Evolutionary conservation across 2,888 invertebrate genomes (phyloP).

Genomic region (Melieria picta): DNA sequence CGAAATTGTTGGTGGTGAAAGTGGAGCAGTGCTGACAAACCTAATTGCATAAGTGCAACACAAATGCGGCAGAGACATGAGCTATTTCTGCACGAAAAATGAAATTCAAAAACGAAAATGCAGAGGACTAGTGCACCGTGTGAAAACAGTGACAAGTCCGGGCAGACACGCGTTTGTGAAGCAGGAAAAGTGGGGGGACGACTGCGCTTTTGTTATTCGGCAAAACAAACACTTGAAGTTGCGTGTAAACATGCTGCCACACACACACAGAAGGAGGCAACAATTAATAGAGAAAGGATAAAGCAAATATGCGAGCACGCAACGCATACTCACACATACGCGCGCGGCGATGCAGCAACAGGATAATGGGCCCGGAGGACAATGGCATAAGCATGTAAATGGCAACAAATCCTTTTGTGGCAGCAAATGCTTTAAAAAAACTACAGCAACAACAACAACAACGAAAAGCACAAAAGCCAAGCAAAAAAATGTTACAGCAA

Average conservation of each 20-base stretch:
- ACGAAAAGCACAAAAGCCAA: slow-evolving; percentile 27
- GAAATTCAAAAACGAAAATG: too few relatives aligned
- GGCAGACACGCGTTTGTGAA: too few relatives aligned
- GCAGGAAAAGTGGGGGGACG: not conserved
- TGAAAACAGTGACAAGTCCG: too few relatives aligned
- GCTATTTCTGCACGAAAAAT: too few relatives aligned
- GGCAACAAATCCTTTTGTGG: slow-evolving; percentile 37
- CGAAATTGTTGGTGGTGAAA: too few relatives aligned
- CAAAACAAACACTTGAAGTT: slow-evolving; percentile 33
- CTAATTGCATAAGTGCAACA: too few relatives aligned
- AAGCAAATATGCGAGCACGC: slow-evolving; percentile 1
- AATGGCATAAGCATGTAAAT: not conserved
- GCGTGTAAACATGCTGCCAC: not conserved
- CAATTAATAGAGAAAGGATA: slow-evolving; percentile 9
- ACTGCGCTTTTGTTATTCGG: slow-evolving; percentile 38
- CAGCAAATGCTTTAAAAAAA: slow-evolving; percentile 13
- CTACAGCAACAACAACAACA: not conserved
- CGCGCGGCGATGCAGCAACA: not conserved
- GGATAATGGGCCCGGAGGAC: not conserved
- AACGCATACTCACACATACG: not conserved
- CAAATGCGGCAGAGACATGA: too few relatives aligned
- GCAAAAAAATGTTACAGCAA: slow-evolving; percentile 33
- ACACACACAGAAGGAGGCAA: slow-evolving; percentile 1
- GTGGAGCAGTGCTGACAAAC: too few relatives aligned
- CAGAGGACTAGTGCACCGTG: too few relatives aligned